Base-by-base conservation (phyloP, 2,888 invertebrate species). In the Lepidochrysops patricia region DNA sequence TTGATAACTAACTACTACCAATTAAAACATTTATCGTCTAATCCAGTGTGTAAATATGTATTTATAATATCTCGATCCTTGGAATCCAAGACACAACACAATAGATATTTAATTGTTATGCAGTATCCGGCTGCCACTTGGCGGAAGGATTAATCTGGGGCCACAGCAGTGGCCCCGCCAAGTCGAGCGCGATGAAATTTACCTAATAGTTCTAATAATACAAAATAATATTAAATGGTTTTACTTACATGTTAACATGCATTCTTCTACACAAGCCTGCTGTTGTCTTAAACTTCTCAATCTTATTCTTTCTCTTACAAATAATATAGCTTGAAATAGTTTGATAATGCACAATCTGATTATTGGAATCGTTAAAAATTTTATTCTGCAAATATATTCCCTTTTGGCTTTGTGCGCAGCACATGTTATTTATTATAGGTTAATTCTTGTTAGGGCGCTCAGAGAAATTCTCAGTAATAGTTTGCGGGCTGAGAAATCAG, bases 191-290 rank as follows among this genome's bases (percentile, higher is more conserved):
- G n/a, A n/a, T n/a, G n/a, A n/a, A n/a, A n/a, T n/a, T n/a, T n/a
- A n/a, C n/a, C n/a, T n/a, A n/a, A n/a, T n/a, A n/a, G n/a, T n/a
- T n/a, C n/a, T n/a, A n/a, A n/a, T n/a, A n/a, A n/a, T n/a, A n/a
- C n/a, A n/a, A n/a, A n/a, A n/a, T n/a, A 37, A 15, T 15, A 34
- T 34, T 29, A 29, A n/a, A n/a, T 43, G 9, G 23, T 9, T 19
- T 9, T 75, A 87, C 88, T 88, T 73, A 88, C 89, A 88, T 88
- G 72, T 75, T 86, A 61, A 75, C 66, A 70, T 81, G 74, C 43
- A 43, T 43, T 81, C 75, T 79, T 81, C 74, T 81, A 57, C 65
- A 73, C 72, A 32, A 54, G 9, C 72, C 66, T 59, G 73, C 68
- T 60, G 73, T 69, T 75, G 77, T 80, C 78, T 80, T 89, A 60